Percentiles rank a stretch among this genome's conserved stretches.
Evolutionary conservation across 2,797 vertebrate species (phyloP).

Genomic region (Acridotheres tristis): DNA sequence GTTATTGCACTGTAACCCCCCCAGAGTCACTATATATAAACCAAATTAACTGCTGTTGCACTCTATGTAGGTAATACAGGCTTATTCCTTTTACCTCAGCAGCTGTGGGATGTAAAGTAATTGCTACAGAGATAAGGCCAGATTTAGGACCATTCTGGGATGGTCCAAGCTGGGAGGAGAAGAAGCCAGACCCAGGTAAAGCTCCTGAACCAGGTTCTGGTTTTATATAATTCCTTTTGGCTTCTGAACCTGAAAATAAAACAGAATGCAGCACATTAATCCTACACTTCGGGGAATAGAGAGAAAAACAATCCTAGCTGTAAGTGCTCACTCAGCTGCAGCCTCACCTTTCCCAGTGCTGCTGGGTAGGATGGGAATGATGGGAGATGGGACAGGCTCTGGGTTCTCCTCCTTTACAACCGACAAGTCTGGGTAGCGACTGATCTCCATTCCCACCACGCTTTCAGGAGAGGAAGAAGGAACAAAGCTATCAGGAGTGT

Average conservation of each 20-base stretch:
- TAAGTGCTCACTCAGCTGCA: background rate
- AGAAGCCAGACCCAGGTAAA: conserved; percentile 78
- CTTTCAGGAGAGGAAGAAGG: conserved; percentile 98
- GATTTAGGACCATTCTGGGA: conserved; percentile 87
- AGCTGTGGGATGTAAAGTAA: conserved; percentile 94
- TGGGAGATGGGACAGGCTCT: conserved; percentile 90
- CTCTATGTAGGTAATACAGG: background rate
- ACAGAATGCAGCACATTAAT: background rate
- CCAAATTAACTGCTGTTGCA: background rate
- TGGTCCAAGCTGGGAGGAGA: conserved; percentile 85
- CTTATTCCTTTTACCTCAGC: conserved; percentile 85
- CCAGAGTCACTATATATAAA: background rate
- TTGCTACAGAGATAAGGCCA: conserved; percentile 95
- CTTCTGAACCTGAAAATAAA: conserved; percentile 81
- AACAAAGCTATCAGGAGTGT: conserved; percentile 97
- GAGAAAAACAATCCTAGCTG: too few relatives aligned
- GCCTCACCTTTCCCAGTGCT: conserved; percentile 88
- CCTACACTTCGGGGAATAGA: background rate
- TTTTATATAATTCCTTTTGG: conserved; percentile 90
- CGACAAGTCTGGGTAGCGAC: conserved; percentile 92
- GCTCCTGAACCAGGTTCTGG: conserved; percentile 82
- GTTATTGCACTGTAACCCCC: background rate
- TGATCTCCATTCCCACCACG: conserved; percentile 93
- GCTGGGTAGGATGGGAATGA: conserved; percentile 94
- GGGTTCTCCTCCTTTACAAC: conserved; percentile 91